phyloP scores from a whole-genome alignment of 2,888 invertebrate genomes.

The Atrina japonica region DNA sequence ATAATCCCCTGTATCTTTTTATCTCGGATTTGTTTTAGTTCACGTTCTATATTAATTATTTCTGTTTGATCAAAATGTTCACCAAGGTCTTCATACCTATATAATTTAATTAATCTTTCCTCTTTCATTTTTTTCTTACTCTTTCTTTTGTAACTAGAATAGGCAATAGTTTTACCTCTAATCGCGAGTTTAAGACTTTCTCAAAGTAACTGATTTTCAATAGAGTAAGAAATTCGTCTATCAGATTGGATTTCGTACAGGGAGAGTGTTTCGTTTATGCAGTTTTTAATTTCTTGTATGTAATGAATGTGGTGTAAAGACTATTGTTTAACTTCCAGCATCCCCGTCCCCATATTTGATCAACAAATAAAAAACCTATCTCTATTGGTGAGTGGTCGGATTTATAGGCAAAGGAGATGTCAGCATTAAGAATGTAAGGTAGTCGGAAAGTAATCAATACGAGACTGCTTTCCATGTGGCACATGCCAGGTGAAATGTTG shows the following conservation, averaged over 20 bases:
- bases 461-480: background rate
- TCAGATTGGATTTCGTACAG: too few relatives aligned
- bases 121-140: background rate
- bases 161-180: constrained; percentile 10
- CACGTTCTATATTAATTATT: too few relatives aligned
- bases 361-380: background rate
- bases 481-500: constrained; percentile 7
- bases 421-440: background rate
- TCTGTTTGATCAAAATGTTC: too few relatives aligned
- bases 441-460: background rate
- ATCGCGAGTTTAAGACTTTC: background rate
- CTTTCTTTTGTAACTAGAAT: constrained; percentile 2
- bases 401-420: constrained; percentile 1
- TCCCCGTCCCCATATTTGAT: constrained; percentile 10
- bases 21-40: too few relatives aligned
- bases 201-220: background rate
- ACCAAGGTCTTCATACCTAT: too few relatives aligned
- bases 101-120: too few relatives aligned
- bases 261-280: too few relatives aligned
- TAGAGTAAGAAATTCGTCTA: too few relatives aligned
- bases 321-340: too few relatives aligned
- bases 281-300: background rate
- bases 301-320: background rate
- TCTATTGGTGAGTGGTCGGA: too few relatives aligned
- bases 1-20: too few relatives aligned